Evolutionary conservation across 2,113 vertebrate genomes (phyloP), one percentile per base, ranked within the genome.

Genomic region (Sapajus apella): DNA sequence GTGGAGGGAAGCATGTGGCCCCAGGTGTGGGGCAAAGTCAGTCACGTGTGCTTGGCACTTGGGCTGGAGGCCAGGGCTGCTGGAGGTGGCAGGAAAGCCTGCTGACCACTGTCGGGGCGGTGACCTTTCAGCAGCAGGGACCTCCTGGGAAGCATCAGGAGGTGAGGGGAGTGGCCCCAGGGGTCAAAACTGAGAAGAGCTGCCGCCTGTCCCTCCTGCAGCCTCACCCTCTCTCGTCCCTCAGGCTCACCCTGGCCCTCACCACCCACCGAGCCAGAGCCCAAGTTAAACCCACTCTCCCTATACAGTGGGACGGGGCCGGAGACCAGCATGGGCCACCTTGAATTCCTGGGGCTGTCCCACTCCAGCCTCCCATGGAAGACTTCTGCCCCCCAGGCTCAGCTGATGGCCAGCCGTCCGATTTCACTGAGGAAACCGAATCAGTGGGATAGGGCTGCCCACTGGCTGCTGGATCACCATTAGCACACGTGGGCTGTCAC

Each of bases 221-320:
- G 13, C 9, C 0, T 0, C 3, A 32, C 25, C 30, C 27, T 56
- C 61, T 75, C 47, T 68, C 3, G 0, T 12, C 35, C n/a, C 16
- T 35, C 0, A 0, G 18, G 76, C 20, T 35, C 47, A 30, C 43
- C 43, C 55, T 43, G 5, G 21, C 50, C 47, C 8, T 10, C 52
- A 2, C 58, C 47, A 6, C 13, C 70, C 3, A 77, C 61, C 32
- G 56, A 66, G n/a, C 52, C 50, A 40, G 32, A 47, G 30, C 3
- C 50, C 10, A 3, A 3, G 75, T 47, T 8, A 47, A 55, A 76
- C 5, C n/a, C 1, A 3, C 37, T 81, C 35, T 73, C 68, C 64
- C 32, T 64, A 43, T 2, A 0, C 52, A 10, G 72, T 0, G 1
- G 61, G 40, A 45, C 5, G 0, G 43, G 23, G 55, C 64, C 1